Percentiles rank a stretch among this genome's conserved stretches.
Conservation (phyloP, 2,113 vertebrate genomes). For the Scomber japonicus region DNA sequence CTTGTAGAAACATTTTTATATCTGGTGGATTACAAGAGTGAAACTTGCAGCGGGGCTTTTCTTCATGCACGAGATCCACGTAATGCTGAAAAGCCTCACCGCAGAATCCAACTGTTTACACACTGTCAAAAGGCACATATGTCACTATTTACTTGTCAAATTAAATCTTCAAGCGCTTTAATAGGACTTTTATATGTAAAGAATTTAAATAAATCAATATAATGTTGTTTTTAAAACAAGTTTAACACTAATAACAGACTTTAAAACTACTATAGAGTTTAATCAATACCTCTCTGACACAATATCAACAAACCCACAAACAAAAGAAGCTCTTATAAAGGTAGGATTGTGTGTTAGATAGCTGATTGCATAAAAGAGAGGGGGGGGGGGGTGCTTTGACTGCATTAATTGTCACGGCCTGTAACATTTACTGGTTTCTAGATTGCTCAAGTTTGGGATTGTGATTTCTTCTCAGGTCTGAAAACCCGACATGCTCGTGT, state of each 20-base stretch:
- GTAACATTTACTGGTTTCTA: slow-evolving; percentile 3
- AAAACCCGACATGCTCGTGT: neutral
- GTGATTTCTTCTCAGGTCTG: neutral
- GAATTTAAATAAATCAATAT: neutral
- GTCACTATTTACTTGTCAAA: neutral
- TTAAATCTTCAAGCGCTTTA: neutral
- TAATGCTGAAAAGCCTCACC: neutral
- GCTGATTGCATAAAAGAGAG: neutral
- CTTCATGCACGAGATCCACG: neutral
- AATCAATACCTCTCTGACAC: neutral
- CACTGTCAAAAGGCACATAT: neutral
- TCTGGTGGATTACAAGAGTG: neutral
- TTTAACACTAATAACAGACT: neutral
- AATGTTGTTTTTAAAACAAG: no score
- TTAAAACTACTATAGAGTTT: no score
- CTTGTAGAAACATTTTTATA: slow-evolving; percentile 5
- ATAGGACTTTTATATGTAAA: neutral
- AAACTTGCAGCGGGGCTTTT: neutral
- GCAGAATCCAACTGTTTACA: slow-evolving; percentile 16
- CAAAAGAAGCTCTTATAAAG: slow-evolving; percentile 5
- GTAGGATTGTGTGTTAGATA: slow-evolving; percentile 9
- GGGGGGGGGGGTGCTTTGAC: neutral
- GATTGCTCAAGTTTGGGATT: neutral
- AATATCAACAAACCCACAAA: slow-evolving; percentile 19
- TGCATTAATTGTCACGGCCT: neutral